Conservation (phyloP, 2,797 vertebrate genomes). For the Paramormyrops hopkinsi region DNA sequence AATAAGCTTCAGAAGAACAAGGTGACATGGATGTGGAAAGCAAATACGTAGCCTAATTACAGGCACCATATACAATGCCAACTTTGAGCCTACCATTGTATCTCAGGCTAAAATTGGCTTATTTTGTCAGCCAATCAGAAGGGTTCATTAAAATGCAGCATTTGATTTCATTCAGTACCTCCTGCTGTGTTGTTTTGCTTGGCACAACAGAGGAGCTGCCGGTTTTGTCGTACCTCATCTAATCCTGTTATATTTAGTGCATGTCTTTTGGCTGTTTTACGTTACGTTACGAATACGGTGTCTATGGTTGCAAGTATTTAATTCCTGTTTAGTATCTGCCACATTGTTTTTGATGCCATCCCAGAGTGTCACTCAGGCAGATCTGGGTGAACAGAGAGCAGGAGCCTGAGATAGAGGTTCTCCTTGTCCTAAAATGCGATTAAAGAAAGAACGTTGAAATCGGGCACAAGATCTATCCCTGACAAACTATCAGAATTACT, state of each 20-base stretch:
- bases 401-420: not conserved
- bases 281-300: not conserved
- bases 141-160: conserved; percentile 2
- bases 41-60: not conserved
- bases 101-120: not conserved
- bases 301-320: not conserved
- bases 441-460: not conserved
- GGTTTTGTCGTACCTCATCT: not conserved
- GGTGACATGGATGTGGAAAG: not conserved
- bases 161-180: not conserved
- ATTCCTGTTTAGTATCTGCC: not conserved
- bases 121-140: not conserved
- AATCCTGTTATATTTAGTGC: not conserved
- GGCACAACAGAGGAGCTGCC: not conserved
- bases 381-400: not conserved
- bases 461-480: not conserved
- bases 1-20: not conserved
- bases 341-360: not conserved
- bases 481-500: not conserved
- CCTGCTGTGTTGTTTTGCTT: not conserved
- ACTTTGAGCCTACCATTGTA: not conserved
- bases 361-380: not conserved
- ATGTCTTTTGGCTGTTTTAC: not conserved
- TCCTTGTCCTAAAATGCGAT: not conserved
- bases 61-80: not conserved